phyloP scores from a whole-genome alignment of 2,113 vertebrate species.

The Melanocharis versteri region DNA sequence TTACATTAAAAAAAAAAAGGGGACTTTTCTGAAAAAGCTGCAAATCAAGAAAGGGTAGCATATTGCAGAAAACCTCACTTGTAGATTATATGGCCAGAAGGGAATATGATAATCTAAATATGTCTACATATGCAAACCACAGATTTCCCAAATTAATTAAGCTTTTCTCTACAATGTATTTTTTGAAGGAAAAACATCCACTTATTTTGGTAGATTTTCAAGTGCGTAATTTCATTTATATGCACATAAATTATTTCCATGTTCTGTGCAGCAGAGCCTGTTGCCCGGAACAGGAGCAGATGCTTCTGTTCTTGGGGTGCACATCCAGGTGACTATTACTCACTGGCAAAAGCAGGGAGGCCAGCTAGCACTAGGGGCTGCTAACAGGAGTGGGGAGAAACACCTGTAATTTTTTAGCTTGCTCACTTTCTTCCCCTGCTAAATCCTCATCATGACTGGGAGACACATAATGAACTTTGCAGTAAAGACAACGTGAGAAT shows the following conservation, averaged over 20 bases:
- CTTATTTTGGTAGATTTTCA: neutral
- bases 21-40: neutral
- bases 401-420: neutral
- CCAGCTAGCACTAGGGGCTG: neutral
- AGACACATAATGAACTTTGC: neutral
- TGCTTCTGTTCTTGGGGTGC: neutral
- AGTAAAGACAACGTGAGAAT: neutral
- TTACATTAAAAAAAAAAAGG: neutral
- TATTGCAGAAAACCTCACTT: neutral
- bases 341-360: neutral
- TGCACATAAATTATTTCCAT: neutral
- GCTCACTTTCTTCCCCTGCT: neutral
- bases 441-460: neutral
- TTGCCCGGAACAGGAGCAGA: neutral
- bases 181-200: neutral
- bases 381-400: neutral
- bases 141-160: conserved; percentile 9
- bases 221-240: neutral
- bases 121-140: neutral
- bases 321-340: neutral
- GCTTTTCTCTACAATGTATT: neutral
- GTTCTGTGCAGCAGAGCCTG: neutral
- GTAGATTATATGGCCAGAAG: neutral
- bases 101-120: neutral
- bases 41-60: neutral